Percentiles rank a stretch among this genome's conserved stretches.
phyloP scores from a whole-genome alignment of 2,113 vertebrate genomes.

The Crocuta crocuta region DNA sequence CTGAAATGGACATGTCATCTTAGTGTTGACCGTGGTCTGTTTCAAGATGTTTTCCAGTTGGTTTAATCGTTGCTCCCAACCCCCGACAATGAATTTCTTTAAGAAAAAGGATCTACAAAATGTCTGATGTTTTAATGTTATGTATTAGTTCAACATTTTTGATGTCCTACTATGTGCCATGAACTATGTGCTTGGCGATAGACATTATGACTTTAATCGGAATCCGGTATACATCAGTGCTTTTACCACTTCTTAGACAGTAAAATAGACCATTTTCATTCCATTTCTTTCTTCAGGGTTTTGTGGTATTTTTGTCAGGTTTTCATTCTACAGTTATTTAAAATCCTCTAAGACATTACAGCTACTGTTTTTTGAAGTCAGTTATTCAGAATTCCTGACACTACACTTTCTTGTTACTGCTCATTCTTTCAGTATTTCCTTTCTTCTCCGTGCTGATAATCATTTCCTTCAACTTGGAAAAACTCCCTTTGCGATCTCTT shows the following conservation, averaged over 20 bases:
- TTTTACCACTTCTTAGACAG: not conserved
- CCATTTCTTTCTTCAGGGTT: not conserved
- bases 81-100: not conserved
- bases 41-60: not conserved
- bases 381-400: not conserved
- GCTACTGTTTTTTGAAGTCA: not conserved
- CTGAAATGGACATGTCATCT: not conserved
- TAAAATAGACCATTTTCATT: not conserved
- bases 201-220: not conserved
- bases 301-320: not conserved
- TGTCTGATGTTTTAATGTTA: not conserved
- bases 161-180: not conserved
- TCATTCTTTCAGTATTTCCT: not conserved
- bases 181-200: not conserved
- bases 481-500: not conserved
- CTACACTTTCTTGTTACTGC: not conserved
- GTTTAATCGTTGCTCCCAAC: not conserved
- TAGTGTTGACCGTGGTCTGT: not conserved
- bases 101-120: not conserved
- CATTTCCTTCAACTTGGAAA: constrained; percentile 3
- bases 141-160: not conserved
- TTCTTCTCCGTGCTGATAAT: not conserved
- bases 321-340: not conserved
- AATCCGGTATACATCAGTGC: not conserved
- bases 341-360: not conserved